Conservation (phyloP, 2,113 vertebrate genomes). For the Oryzias javanicus region DNA sequence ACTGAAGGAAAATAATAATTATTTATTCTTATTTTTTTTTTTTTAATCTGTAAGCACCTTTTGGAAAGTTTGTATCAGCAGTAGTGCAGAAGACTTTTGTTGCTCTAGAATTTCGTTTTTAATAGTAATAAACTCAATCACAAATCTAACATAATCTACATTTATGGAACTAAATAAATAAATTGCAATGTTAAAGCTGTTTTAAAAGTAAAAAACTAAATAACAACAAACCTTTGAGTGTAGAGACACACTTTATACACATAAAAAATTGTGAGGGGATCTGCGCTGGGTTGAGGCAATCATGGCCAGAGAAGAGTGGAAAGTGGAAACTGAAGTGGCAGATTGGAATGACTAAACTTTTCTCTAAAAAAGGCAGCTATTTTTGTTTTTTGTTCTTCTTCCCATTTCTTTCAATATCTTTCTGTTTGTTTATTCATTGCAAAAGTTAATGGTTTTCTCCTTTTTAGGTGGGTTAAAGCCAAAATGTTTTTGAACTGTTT, state of each 20-base stretch:
- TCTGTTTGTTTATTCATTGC: neutral
- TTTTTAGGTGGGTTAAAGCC: neutral
- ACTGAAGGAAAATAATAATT: too few relatives aligned
- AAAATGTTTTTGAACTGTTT: too few relatives aligned
- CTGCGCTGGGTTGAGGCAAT: constrained; percentile 28
- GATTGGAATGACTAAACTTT: constrained; percentile 31
- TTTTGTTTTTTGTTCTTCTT: constrained; percentile 6
- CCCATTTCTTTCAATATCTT: neutral
- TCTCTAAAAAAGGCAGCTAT: constrained; percentile 29
- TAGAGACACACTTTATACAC: neutral
- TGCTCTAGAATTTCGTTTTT: too few relatives aligned
- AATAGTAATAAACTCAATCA: too few relatives aligned
- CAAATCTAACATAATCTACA: too few relatives aligned
- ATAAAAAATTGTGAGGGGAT: constrained; percentile 12
- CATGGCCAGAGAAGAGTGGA: constrained; percentile 22
- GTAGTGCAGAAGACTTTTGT: too few relatives aligned
- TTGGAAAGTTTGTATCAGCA: too few relatives aligned
- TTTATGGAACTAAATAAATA: too few relatives aligned
- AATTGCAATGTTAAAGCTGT: too few relatives aligned
- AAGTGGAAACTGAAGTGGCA: constrained; percentile 63
- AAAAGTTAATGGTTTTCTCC: neutral
- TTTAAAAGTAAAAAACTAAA: neutral
- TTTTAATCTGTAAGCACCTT: too few relatives aligned
- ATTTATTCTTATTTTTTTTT: too few relatives aligned
- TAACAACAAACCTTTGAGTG: constrained; percentile 5